Percentiles rank a stretch among this genome's conserved stretches.
Evolutionary conservation across 2,113 vertebrate genomes (phyloP).

Genomic region (Prionailurus viverrinus): DNA sequence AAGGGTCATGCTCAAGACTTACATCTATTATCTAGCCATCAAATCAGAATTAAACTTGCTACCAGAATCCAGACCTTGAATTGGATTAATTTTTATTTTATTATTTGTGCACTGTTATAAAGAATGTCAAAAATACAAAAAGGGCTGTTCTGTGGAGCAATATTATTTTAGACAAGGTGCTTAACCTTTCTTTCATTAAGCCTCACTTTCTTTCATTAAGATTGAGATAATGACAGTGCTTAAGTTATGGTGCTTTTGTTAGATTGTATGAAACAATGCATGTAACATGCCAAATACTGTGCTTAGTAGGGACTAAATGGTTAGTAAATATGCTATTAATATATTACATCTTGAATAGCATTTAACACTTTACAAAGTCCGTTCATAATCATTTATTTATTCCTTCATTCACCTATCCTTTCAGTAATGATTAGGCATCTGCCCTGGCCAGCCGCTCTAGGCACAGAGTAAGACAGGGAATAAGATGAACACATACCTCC

Average conservation of each 20-base stretch:
- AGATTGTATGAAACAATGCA: background rate
- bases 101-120: background rate
- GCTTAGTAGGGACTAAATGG: background rate
- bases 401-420: background rate
- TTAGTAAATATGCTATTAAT: conserved; percentile 30
- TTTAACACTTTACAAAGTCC: background rate
- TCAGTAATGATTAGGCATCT: background rate
- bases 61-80: conserved; percentile 51
- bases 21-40: conserved; percentile 59
- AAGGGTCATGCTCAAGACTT: conserved; percentile 62
- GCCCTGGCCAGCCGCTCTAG: background rate
- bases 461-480: background rate
- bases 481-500: background rate
- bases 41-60: conserved; percentile 67
- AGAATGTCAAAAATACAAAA: conserved; percentile 12
- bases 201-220: conserved; percentile 33
- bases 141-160: background rate
- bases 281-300: background rate
- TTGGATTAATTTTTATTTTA: conserved; percentile 62
- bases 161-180: conserved; percentile 45
- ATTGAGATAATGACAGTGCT: background rate
- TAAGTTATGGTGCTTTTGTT: conserved; percentile 21
- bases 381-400: background rate
- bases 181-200: background rate
- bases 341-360: background rate